Percentiles rank a stretch among this genome's conserved stretches.
These are phyloP conservation scores for Eulemur macaco DNA, from an alignment of 2,113 vertebrate genomes.

Conservation along the genomic window DNA sequence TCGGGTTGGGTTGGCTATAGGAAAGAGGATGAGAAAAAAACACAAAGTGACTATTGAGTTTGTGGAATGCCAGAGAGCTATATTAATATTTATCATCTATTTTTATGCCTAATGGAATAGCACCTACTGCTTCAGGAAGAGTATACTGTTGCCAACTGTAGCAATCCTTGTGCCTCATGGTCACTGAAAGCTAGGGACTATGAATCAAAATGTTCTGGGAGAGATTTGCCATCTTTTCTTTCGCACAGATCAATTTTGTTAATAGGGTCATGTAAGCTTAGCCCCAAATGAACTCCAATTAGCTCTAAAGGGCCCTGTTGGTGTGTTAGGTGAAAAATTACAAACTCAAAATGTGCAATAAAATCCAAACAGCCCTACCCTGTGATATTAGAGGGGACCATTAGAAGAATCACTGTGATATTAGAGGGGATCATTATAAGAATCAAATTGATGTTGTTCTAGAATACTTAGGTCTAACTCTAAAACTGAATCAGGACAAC, in stretches of 20 bases:
- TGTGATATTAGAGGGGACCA: neutral
- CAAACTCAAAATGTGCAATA: neutral
- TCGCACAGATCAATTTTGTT: neutral
- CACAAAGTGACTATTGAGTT: conserved; percentile 68
- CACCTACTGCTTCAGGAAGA: neutral
- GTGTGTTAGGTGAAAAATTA: neutral
- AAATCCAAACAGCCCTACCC: neutral
- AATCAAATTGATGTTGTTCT: neutral
- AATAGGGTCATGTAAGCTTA: conserved; percentile 8
- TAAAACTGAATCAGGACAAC: neutral
- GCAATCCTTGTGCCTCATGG: fast-evolving
- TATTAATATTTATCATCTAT: neutral
- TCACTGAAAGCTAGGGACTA: neutral
- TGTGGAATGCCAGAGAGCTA: neutral
- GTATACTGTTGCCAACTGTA: fast-evolving
- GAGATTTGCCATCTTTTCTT: neutral
- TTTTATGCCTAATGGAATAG: neutral
- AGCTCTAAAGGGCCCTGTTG: neutral
- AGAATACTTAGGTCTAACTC: neutral
- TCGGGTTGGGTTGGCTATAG: conserved; percentile 94
- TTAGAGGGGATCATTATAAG: neutral
- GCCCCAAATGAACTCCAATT: neutral
- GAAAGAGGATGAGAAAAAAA: conserved; percentile 75
- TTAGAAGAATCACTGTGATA: neutral
- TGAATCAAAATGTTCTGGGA: neutral